Conservation (phyloP, 2,797 vertebrate species). For the Pelobates cultripes region DNA sequence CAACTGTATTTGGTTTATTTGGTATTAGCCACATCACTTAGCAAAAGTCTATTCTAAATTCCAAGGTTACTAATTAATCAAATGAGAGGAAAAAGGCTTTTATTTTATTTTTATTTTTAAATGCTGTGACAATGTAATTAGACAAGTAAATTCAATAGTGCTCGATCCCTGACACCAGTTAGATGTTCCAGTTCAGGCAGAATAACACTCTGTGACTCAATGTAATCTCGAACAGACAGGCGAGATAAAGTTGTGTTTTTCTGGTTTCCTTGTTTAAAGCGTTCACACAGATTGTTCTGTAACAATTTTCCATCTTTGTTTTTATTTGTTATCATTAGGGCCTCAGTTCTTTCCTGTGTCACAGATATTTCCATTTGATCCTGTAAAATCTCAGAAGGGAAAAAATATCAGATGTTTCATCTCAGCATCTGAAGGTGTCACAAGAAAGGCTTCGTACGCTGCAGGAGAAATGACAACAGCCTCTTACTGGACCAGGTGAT, state of each 20-base stretch:
- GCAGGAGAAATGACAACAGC: neutral
- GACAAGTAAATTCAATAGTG: neutral
- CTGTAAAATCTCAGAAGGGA: neutral
- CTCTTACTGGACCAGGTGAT: too few relatives aligned
- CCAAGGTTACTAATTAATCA: too few relatives aligned
- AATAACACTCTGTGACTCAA: neutral
- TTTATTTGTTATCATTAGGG: conserved; percentile 15
- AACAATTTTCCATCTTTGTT: neutral
- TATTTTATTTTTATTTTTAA: neutral
- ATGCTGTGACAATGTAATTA: neutral
- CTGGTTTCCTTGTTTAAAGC: conserved; percentile 10
- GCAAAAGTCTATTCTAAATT: too few relatives aligned
- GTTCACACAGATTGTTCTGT: neutral
- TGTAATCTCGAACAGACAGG: conserved; percentile 4
- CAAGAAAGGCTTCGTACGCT: neutral
- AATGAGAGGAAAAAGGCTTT: too few relatives aligned
- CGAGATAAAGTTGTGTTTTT: conserved; percentile 17
- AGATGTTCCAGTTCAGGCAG: neutral
- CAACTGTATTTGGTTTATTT: too few relatives aligned
- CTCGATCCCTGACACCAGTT: neutral
- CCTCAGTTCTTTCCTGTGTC: conserved; percentile 3
- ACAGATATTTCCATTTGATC: conserved; percentile 20
- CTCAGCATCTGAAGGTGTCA: neutral
- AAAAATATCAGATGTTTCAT: neutral
- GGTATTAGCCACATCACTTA: too few relatives aligned